phyloP scores from a whole-genome alignment of 2,888 invertebrate species.

The Amphipyra tragopoginis region DNA sequence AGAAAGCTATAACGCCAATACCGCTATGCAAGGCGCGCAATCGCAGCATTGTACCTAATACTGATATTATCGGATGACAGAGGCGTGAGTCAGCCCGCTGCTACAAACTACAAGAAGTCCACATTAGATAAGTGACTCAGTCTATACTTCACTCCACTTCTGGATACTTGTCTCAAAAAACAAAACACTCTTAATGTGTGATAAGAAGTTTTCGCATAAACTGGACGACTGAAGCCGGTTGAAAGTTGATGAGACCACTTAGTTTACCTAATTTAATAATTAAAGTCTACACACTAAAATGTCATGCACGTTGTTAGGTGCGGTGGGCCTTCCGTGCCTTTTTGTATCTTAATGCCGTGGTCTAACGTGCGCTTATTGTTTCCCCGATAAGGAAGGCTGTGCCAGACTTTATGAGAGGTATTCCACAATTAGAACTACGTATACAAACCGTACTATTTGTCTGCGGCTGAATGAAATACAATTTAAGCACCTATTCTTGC shows the following conservation, averaged over 20 bases:
- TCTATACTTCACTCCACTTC: too few relatives aligned
- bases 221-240: too few relatives aligned
- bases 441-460: background rate
- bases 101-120: background rate
- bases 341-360: background rate
- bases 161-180: too few relatives aligned
- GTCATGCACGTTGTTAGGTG: too few relatives aligned
- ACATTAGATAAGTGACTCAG: background rate
- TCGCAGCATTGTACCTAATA: background rate
- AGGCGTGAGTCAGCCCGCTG: background rate
- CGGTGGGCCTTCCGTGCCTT: background rate
- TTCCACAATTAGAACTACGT: background rate
- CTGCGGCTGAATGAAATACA: background rate
- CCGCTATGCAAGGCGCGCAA: slow-evolving; percentile 1
- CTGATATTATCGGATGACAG: background rate
- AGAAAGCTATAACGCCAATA: background rate
- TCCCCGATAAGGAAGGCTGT: slow-evolving; percentile 6
- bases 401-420: background rate
- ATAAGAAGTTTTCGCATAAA: too few relatives aligned
- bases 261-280: too few relatives aligned
- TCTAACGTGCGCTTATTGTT: slow-evolving; percentile 7
- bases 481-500: background rate
- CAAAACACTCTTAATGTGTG: too few relatives aligned
- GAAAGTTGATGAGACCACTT: too few relatives aligned
- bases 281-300: too few relatives aligned